Evolutionary conservation across 2,797 vertebrate genomes (phyloP), one percentile per base, ranked within the genome.

Genomic region (Dipus sagitta): DNA sequence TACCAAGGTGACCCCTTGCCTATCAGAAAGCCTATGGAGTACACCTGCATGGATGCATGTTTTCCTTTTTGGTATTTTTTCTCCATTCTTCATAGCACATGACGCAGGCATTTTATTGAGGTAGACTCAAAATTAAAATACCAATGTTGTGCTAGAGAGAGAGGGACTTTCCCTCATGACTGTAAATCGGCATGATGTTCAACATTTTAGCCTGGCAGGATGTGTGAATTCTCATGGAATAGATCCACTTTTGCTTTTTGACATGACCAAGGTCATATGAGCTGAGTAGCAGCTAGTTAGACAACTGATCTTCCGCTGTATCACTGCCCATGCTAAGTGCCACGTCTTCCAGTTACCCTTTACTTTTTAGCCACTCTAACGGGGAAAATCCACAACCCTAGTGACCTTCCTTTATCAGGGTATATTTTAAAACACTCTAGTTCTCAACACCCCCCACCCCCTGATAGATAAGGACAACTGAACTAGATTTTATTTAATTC

Each of bases 41-140:
- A 0, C 15, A 32, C 15, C 34, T 87, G 52, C 80, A 28, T 60
- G 42, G 28, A 76, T 52, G 70, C 68, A 54, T 74, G 87, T 80
- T 2, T 67, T 65, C 24, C 5, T 13, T 52, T 92, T 18, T 54
- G 1, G 4, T 86, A 86, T 30, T 74, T 62, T 71, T 79, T 32
- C 32, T 2, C 47, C 15, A 17, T 18, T 83, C 28, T 91, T 32
- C 18, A 5, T 58, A 60, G 74, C 76, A 83, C 9, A 14, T 30
- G 34, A 68, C 3, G 11, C 21, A 77, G 10, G 30, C 2, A 2
- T 70, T 62, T 83, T 74, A 52, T 28, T 76, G 38, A 34, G 32
- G 62, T 12, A 76, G 4, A n/a, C 18, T 26, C 91, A 24, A 80
- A 86, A 94, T 70, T 85, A 79, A 86, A 86, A 34, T 60, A 81